Base-by-base conservation (phyloP, 2,888 invertebrate species). In the Amiota communis region DNA sequence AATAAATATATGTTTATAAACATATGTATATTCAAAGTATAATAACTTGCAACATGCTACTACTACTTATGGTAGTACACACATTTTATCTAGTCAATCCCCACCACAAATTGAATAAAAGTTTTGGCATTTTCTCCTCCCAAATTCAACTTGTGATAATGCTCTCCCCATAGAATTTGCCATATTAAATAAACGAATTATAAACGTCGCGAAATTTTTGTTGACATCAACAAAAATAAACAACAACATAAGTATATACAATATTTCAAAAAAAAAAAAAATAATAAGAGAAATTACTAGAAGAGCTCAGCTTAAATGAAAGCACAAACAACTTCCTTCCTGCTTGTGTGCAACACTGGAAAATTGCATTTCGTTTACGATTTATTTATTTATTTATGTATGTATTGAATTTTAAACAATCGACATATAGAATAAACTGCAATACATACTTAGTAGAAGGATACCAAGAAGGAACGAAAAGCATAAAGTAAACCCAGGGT, bases 281-380 rank as follows among this genome's bases (percentile, higher is more conserved):
- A 57, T 8, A 59, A 20, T 20, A 2, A 59, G 8, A 59, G 20
- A 10, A 8, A 17, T 59, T 3, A 51, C 53, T 51, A 51, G 53
- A 51, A n/a, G 36, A 36, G 36, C 36, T 36, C 36, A 36, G 6
- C 36, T 36, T 36, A 36, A 36, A 36, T 36, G 4, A 20, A 11
- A 4, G 1, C 23, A 20, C 15, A n/a, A 17, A 10, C 59, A 59
- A 59, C 36, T 36, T 6, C 36, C 36, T 51, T 51, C 53, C 53
- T 51, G 53, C 53, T 51, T 6, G 10, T 51, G 53, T 51, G 53
- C 53, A 51, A 51, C 12, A 51, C 15, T 59, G 23, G 15, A 59
- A 59, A 59, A 59, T 59, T 59, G 10, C 59, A 59, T 59, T 59
- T 17, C 17, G 59, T 20, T 20, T 59, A 4, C 53, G 15, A 13